These are phyloP conservation scores for Coenonympha glycerion DNA, from an alignment of 2,888 invertebrate genomes.

Conservation along the genomic window DNA sequence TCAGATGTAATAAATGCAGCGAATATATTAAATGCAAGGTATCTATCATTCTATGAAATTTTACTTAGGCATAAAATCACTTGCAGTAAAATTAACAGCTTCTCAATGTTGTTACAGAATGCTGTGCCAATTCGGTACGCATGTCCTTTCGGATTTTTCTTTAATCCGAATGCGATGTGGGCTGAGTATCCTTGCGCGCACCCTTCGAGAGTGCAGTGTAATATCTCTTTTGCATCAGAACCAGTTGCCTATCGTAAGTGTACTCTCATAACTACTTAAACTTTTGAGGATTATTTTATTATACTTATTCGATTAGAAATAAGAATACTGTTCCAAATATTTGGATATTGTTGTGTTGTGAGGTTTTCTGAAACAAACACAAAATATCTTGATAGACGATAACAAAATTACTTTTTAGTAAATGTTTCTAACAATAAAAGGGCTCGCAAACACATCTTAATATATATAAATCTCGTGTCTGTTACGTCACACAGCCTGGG, in stretches of 20 bases:
- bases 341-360: too few relatives aligned
- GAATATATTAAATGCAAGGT: constrained; percentile 2
- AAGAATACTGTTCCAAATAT: too few relatives aligned
- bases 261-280: background rate
- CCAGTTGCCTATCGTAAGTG: constrained; percentile 9
- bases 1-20: background rate
- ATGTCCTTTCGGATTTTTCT: constrained; percentile 87
- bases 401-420: too few relatives aligned
- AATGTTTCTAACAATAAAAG: too few relatives aligned
- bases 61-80: background rate
- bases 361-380: too few relatives aligned
- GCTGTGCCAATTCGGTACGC: constrained; percentile 79
- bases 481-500: too few relatives aligned
- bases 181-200: constrained; percentile 87
- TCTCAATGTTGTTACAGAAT: constrained; percentile 42
- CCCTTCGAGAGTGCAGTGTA: constrained; percentile 41
- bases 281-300: too few relatives aligned
- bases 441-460: too few relatives aligned
- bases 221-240: too few relatives aligned
- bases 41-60: background rate
- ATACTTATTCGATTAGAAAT: too few relatives aligned
- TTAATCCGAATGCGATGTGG: constrained; percentile 78
- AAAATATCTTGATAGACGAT: too few relatives aligned
- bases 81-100: background rate
- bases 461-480: too few relatives aligned